Percentiles rank a stretch among this genome's conserved stretches.
Conservation (phyloP, 2,113 vertebrate species). For the Tetrao urogallus region DNA sequence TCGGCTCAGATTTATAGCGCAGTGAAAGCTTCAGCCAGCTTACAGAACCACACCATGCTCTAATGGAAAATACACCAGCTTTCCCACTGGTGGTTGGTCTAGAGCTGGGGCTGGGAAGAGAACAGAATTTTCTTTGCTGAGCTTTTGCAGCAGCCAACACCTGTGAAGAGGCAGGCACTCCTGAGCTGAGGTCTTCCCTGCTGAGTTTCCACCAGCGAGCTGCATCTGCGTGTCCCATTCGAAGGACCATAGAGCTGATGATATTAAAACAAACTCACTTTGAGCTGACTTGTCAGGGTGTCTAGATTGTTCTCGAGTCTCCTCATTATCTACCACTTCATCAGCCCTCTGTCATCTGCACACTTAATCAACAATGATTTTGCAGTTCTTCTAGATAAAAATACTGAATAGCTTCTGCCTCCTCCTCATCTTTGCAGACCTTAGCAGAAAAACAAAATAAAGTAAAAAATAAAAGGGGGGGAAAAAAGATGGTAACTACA, state of each 20-base stretch:
- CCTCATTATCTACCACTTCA: constrained; percentile 35
- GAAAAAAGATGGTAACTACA: not conserved
- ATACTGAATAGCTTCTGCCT: not conserved
- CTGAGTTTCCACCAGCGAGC: not conserved
- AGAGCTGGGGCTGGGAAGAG: not conserved
- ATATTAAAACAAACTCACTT: constrained; percentile 12
- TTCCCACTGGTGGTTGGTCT: not conserved
- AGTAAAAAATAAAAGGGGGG: not conserved
- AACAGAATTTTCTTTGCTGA: not conserved
- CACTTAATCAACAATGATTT: not conserved
- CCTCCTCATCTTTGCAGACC: not conserved
- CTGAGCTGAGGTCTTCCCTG: not conserved
- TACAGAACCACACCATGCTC: fast-evolving
- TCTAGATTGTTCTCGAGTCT: not conserved
- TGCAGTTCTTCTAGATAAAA: constrained; percentile 6
- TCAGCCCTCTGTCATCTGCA: not conserved
- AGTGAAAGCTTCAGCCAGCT: not conserved
- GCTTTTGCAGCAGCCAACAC: not conserved
- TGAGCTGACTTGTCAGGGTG: not conserved
- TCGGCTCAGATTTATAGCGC: not conserved
- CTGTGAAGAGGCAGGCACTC: fast-evolving
- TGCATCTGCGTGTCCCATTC: fast-evolving
- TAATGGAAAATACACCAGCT: fast-evolving
- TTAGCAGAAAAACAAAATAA: not conserved
- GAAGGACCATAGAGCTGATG: fast-evolving